phyloP scores from a whole-genome alignment of 2,113 vertebrate species.

The Sander vitreus region DNA sequence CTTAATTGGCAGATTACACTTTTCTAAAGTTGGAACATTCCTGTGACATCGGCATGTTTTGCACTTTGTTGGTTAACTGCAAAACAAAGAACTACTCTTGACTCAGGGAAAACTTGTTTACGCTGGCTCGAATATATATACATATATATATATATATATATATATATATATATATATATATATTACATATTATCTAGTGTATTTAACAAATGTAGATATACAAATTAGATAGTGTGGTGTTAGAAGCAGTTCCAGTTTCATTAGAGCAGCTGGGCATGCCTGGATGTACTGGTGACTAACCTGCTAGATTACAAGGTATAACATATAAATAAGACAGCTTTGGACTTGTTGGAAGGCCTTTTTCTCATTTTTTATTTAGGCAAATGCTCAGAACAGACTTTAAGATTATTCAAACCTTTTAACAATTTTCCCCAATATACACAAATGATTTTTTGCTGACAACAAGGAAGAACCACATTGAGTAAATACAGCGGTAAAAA shows the following conservation, averaged over 20 bases:
- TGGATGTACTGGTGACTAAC: not conserved
- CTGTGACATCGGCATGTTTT: slow-evolving; percentile 47
- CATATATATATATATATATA: no score
- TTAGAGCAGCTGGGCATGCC: not conserved
- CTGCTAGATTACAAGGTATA: not conserved
- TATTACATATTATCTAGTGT: no score
- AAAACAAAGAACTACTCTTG: not conserved
- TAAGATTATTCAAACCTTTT: not conserved
- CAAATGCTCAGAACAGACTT: not conserved
- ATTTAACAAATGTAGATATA: not conserved
- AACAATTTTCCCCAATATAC: not conserved
- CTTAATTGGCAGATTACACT: slow-evolving; percentile 69
- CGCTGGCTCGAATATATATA: not conserved
- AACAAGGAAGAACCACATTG: not conserved
- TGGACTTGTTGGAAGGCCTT: not conserved
- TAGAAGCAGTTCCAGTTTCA: not conserved
- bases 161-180: no score
- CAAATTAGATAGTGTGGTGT: not conserved
- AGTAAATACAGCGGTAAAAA: not conserved
- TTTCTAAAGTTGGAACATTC: slow-evolving; percentile 67
- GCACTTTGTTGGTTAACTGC: slow-evolving; percentile 32
- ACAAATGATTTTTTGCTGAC: not conserved
- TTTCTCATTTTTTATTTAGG: not conserved
- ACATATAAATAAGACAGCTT: not conserved
- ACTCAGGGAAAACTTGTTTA: not conserved